Evolutionary conservation across 2,113 vertebrate genomes (phyloP).

Genomic region (Myanophis thanlyinensis): DNA sequence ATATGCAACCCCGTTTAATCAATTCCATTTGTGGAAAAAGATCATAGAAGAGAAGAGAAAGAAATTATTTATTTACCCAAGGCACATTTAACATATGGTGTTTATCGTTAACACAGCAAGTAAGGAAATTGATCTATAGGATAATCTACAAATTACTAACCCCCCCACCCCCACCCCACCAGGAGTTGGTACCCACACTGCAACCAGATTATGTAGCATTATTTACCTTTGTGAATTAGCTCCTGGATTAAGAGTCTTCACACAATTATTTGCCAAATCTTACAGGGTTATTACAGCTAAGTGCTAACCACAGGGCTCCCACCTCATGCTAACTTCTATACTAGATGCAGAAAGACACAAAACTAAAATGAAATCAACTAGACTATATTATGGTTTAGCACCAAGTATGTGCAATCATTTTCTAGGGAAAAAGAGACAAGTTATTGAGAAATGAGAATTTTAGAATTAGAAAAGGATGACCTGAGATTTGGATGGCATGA

Average conservation of each 20-base stretch:
- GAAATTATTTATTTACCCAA: neutral
- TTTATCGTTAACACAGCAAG: neutral
- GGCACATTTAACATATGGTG: no score
- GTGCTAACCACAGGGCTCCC: neutral
- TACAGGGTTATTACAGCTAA: neutral
- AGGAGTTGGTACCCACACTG: neutral
- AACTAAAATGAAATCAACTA: neutral
- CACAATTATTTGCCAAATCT: neutral
- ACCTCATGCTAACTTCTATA: neutral
- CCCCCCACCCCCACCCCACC: neutral
- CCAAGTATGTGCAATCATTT: neutral
- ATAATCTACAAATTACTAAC: neutral
- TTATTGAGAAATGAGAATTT: neutral
- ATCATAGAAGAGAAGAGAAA: neutral
- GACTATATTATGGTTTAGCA: neutral
- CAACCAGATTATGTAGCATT: neutral
- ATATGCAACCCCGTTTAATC: neutral
- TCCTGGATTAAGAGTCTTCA: neutral
- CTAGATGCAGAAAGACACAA: neutral
- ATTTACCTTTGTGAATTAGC: neutral
- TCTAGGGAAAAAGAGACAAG: neutral
- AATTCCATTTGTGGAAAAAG: neutral
- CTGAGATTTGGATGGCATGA: neutral
- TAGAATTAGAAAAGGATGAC: neutral
- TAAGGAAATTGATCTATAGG: neutral